These are phyloP conservation scores for Peromyscus leucopus DNA, from an alignment of 2,113 vertebrate genomes.

Conservation along the genomic window DNA sequence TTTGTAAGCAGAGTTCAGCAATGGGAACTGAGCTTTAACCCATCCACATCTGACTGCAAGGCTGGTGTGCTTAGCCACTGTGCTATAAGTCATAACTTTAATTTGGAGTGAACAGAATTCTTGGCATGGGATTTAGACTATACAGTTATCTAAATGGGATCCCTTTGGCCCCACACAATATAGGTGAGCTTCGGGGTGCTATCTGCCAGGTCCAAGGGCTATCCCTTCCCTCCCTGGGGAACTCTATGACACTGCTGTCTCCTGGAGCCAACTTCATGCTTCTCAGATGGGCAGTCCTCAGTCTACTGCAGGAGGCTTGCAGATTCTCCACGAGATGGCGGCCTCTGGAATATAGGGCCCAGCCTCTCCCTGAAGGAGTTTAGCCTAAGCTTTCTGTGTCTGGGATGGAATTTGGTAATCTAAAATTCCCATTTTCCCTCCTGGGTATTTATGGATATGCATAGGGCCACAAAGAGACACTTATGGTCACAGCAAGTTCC, in stretches of 20 bases:
- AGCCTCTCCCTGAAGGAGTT: too few relatives aligned
- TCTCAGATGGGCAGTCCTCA: not conserved
- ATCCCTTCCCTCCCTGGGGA: not conserved
- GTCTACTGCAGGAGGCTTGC: not conserved
- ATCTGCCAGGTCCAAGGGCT: not conserved
- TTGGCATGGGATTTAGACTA: not conserved
- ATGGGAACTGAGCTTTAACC: not conserved
- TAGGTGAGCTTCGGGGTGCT: not conserved
- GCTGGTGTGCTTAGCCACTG: rapidly evolving
- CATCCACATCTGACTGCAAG: not conserved
- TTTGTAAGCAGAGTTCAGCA: not conserved
- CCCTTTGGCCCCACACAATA: not conserved
- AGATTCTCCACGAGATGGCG: not conserved
- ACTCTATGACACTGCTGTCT: not conserved
- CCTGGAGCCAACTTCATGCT: not conserved
- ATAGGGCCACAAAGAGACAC: not conserved
- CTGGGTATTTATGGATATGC: not conserved
- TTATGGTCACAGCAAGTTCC: rapidly evolving
- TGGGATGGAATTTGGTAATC: not conserved
- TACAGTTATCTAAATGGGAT: not conserved
- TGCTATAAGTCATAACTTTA: not conserved
- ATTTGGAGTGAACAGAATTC: not conserved
- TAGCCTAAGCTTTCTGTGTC: not conserved
- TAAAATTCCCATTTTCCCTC: not conserved
- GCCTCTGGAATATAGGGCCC: not conserved